phyloP scores from a whole-genome alignment of 1,140 invertebrate species.

The Zelostemma sp. region DNA sequence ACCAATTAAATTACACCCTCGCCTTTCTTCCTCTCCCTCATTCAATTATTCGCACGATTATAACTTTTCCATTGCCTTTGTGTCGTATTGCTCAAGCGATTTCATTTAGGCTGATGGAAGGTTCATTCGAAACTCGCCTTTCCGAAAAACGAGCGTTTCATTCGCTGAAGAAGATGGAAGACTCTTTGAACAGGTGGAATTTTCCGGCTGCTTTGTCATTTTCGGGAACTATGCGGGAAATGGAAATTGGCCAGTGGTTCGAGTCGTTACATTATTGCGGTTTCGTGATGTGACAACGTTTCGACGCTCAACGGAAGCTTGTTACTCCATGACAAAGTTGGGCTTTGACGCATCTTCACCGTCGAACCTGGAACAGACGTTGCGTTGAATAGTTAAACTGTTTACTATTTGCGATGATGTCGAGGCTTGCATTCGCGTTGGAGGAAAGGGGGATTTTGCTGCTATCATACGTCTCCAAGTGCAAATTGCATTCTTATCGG shows the following conservation, averaged over 20 bases:
- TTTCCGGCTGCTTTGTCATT: not conserved
- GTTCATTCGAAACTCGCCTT: not conserved
- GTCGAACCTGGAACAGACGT: not conserved
- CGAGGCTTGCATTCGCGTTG: not conserved
- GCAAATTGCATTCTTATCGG: slow-evolving; percentile 1
- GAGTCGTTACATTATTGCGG: not conserved
- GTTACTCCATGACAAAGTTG: not conserved
- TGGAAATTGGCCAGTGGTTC: not conserved
- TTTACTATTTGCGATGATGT: not conserved
- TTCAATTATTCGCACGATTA: not conserved
- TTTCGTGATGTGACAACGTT: not conserved
- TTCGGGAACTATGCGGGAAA: not conserved
- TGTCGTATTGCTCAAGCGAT: not conserved
- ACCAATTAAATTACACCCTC: too few species aligned
- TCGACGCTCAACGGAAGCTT: not conserved
- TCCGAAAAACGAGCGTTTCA: not conserved
- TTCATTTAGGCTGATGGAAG: not conserved
- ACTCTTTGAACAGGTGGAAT: not conserved
- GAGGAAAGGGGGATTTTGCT: not conserved
- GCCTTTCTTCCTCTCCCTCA: too few species aligned
- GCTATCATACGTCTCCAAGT: not conserved
- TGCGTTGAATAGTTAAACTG: not conserved
- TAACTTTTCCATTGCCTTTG: not conserved
- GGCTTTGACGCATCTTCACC: not conserved
- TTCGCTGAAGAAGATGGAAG: not conserved